Percentiles rank a stretch among this genome's conserved stretches.
phyloP scores from a whole-genome alignment of 2,888 invertebrate genomes.

The Pasiphila rectangulata region DNA sequence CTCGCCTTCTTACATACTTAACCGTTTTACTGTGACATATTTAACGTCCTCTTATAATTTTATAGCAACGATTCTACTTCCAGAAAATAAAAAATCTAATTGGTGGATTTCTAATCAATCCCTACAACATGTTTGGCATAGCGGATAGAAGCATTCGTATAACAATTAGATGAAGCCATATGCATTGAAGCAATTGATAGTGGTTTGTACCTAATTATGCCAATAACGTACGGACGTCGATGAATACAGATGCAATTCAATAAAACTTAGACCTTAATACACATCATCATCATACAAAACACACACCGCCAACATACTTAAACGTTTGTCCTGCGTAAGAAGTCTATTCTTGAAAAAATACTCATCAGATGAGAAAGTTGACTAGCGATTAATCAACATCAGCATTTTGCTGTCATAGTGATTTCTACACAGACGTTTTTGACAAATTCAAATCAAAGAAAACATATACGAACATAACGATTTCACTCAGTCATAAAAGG shows the following conservation, averaged over 20 bases:
- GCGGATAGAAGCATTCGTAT: slow-evolving; percentile 25
- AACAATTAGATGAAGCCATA: slow-evolving; percentile 51
- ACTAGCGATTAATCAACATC: too few relatives aligned
- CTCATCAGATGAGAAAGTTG: not conserved
- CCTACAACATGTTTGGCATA: slow-evolving; percentile 8
- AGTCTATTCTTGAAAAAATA: not conserved
- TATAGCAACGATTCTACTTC: too few relatives aligned
- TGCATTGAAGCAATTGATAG: slow-evolving; percentile 52
- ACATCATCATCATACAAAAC: too few relatives aligned
- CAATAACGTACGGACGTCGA: slow-evolving; percentile 52
- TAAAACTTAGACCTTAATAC: slow-evolving; percentile 7
- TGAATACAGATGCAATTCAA: slow-evolving; percentile 44
- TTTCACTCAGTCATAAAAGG: slow-evolving; percentile 11
- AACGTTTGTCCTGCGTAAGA: too few relatives aligned
- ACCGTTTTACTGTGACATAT: slow-evolving; percentile 26
- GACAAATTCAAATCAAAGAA: slow-evolving; percentile 28
- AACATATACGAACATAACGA: slow-evolving; percentile 3
- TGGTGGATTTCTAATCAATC: not conserved
- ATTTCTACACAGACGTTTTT: not conserved
- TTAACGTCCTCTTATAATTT: not conserved
- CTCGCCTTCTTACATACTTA: slow-evolving; percentile 55
- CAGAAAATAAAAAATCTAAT: too few relatives aligned
- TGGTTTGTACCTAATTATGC: slow-evolving; percentile 50
- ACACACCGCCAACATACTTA: not conserved
- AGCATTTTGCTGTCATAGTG: not conserved